phyloP scores from a whole-genome alignment of 30 jellyfish, hydroid and myxozoan species.

The Pelagia noctiluca region DNA sequence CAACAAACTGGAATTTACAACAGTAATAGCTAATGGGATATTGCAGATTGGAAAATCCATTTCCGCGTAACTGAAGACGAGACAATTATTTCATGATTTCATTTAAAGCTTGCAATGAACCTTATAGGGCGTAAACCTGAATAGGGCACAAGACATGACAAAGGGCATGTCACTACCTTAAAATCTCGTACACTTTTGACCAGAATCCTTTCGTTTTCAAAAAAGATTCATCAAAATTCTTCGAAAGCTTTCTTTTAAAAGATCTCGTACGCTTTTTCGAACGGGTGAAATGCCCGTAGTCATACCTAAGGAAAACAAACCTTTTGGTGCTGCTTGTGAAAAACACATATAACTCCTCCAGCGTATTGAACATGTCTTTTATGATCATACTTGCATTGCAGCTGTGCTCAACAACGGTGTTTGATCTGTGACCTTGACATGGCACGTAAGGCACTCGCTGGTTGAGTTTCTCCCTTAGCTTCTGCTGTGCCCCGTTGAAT shows the following conservation, averaged over 20 bases:
- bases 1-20: neutral
- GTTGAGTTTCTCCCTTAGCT: constrained; percentile 40
- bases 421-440: too few relatives aligned
- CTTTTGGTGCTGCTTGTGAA: constrained; percentile 47
- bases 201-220: too few relatives aligned
- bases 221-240: too few relatives aligned
- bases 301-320: constrained; percentile 11
- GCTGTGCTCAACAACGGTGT: too few relatives aligned
- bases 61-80: too few relatives aligned
- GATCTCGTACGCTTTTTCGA: too few relatives aligned
- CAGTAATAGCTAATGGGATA: neutral
- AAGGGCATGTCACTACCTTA: too few relatives aligned
- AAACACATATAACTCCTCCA: constrained; percentile 60
- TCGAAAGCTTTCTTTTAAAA: too few relatives aligned
- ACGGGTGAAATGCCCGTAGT: too few relatives aligned
- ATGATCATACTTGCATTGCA: constrained; percentile 45
- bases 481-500: too few relatives aligned
- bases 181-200: too few relatives aligned
- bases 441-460: constrained; percentile 35
- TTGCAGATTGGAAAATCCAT: neutral
- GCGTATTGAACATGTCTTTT: constrained; percentile 39
- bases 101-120: constrained; percentile 7
- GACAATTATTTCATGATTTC: neutral
- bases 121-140: constrained; percentile 14
- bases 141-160: constrained; percentile 26